Evolutionary conservation across 2,888 invertebrate genomes (phyloP).

Genomic region (Tanypteryx hageni): DNA sequence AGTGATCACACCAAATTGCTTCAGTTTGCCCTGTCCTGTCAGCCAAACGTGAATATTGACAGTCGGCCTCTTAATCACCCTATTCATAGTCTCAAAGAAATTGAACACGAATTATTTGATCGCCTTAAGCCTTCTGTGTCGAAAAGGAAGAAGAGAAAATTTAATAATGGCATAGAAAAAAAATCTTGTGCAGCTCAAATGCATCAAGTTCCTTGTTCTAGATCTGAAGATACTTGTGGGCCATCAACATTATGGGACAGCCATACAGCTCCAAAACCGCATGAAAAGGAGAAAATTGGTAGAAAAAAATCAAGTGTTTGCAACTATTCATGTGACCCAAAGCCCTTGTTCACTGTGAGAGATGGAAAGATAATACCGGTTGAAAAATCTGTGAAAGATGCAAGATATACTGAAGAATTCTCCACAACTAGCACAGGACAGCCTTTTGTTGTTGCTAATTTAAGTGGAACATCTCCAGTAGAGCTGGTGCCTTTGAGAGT

Average conservation of each 20-base stretch:
- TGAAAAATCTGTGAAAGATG: background rate
- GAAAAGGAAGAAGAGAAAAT: slow-evolving; percentile 41
- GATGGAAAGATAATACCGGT: slow-evolving; percentile 22
- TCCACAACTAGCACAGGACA: background rate
- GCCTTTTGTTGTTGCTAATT: background rate
- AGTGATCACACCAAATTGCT: slow-evolving; percentile 72
- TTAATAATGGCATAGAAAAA: background rate
- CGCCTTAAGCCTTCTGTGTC: slow-evolving; percentile 72
- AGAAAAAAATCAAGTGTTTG: background rate
- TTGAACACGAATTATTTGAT: slow-evolving; percentile 77
- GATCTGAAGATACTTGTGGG: background rate
- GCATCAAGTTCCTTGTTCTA: background rate
- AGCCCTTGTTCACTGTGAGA: background rate
- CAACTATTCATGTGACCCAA: background rate
- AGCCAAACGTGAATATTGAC: slow-evolving; percentile 64
- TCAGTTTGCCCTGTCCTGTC: slow-evolving; percentile 71
- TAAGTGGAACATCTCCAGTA: background rate
- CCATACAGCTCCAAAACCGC: background rate
- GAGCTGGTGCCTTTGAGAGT: slow-evolving; percentile 65
- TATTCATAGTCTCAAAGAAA: slow-evolving; percentile 77
- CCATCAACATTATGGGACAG: slow-evolving; percentile 32
- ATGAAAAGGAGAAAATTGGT: background rate
- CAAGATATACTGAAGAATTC: background rate
- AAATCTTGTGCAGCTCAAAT: background rate
- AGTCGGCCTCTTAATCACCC: slow-evolving; percentile 73